Evolutionary conservation across 2,888 invertebrate genomes (phyloP).

Genomic region (Pyrocoelia pectoralis): DNA sequence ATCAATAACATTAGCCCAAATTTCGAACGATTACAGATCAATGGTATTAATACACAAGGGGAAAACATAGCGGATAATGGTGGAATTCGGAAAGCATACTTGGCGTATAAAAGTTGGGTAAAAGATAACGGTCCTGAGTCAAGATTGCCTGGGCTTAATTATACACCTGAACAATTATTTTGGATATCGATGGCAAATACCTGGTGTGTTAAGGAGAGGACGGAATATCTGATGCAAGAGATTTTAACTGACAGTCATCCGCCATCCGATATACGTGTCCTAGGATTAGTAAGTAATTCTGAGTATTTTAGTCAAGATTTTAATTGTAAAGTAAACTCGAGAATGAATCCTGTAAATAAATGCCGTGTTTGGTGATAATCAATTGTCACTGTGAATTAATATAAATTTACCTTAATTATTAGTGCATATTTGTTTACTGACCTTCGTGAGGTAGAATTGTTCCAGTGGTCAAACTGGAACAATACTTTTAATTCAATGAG

Average conservation of each 20-base stretch:
- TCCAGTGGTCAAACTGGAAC: no score
- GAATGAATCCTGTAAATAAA: constrained; percentile 27
- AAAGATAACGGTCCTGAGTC: constrained; percentile 15
- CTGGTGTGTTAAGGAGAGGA: constrained; percentile 19
- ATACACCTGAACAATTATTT: constrained; percentile 18
- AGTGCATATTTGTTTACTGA: no score
- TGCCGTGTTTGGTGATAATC: constrained; percentile 24
- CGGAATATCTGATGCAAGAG: constrained; percentile 13
- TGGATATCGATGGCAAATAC: constrained; percentile 23
- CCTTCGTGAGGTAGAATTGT: no score
- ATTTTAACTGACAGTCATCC: constrained; percentile 18
- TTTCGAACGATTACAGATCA: constrained; percentile 8
- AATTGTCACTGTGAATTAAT: no score
- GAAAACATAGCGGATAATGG: constrained; percentile 29
- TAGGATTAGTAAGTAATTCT: constrained; percentile 18
- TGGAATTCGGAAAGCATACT: constrained; percentile 17
- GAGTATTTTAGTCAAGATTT: constrained; percentile 30
- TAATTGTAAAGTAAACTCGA: constrained; percentile 18
- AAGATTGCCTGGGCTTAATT: constrained; percentile 13
- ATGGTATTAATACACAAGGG: constrained; percentile 22
- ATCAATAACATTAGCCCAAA: neutral
- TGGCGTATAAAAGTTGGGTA: constrained; percentile 16
- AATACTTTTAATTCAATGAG: no score
- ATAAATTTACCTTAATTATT: no score
- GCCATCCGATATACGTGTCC: constrained; percentile 15